phyloP scores from a whole-genome alignment of 2,888 invertebrate species.

The Eristalis pertinax region DNA sequence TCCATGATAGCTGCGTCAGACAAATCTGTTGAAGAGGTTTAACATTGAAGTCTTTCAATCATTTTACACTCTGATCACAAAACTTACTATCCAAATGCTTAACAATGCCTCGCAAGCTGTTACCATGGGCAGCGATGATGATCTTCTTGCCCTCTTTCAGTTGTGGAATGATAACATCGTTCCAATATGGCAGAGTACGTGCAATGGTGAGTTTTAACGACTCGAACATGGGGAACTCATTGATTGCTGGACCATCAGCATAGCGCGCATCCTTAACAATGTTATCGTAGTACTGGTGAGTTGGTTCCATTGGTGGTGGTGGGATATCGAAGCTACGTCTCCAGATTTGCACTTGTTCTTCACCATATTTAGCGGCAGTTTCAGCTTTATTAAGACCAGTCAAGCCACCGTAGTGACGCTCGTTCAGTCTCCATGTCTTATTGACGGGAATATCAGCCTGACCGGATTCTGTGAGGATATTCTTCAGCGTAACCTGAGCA shows the following conservation, averaged over 20 bases:
- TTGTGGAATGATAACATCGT: slow-evolving; percentile 88
- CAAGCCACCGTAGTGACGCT: slow-evolving; percentile 93
- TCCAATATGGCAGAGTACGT: slow-evolving; percentile 94
- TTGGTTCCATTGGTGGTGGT: slow-evolving; percentile 91
- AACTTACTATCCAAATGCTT: slow-evolving; percentile 91
- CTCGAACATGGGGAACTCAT: slow-evolving; percentile 92
- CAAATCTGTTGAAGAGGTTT: slow-evolving; percentile 82
- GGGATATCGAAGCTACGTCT: slow-evolving; percentile 92
- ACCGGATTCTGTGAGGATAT: slow-evolving; percentile 86
- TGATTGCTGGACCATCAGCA: slow-evolving; percentile 87
- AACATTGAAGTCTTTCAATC: neutral
- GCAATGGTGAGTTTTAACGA: slow-evolving; percentile 92
- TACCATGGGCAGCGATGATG: slow-evolving; percentile 93
- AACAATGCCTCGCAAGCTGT: slow-evolving; percentile 93
- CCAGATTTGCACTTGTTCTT: slow-evolving; percentile 92
- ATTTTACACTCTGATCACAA: neutral
- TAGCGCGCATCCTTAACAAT: slow-evolving; percentile 91
- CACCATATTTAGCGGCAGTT: slow-evolving; percentile 93
- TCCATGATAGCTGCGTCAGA: slow-evolving; percentile 90
- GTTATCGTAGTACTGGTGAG: slow-evolving; percentile 88
- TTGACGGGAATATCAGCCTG: slow-evolving; percentile 87
- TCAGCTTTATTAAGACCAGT: slow-evolving; percentile 95
- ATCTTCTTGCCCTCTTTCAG: slow-evolving; percentile 91
- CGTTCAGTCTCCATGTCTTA: slow-evolving; percentile 93
- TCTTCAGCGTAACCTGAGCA: slow-evolving; percentile 89